These are phyloP conservation scores for Vulpes vulpes DNA, from an alignment of 2,113 vertebrate genomes.

Conservation along the genomic window DNA sequence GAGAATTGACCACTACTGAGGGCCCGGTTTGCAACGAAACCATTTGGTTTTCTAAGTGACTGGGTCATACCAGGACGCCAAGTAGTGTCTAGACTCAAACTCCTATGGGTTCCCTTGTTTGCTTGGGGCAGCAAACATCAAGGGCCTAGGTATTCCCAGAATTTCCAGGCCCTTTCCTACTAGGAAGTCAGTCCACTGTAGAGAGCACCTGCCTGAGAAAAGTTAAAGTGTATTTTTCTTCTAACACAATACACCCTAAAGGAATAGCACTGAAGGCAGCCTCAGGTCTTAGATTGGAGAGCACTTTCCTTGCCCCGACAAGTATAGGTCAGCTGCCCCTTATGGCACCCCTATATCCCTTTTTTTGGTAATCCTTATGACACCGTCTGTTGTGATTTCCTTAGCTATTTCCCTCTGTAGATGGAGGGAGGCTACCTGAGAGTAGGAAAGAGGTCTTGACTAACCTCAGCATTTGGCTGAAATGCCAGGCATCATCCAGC, in stretches of 20 bases:
- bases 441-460: not conserved
- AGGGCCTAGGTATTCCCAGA: not conserved
- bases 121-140: not conserved
- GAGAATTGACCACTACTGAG: not conserved
- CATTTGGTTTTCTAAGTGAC: not conserved
- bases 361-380: not conserved
- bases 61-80: not conserved
- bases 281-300: not conserved
- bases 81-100: not conserved
- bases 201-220: not conserved
- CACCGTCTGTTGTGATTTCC: not conserved
- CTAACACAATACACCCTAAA: too few species aligned
- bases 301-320: not conserved
- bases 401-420: not conserved
- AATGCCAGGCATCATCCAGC: not conserved
- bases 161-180: not conserved
- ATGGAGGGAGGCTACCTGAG: not conserved
- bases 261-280: too few species aligned
- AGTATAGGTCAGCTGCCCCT: not conserved
- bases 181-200: not conserved
- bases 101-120: not conserved
- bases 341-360: not conserved
- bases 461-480: not conserved
- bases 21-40: not conserved
- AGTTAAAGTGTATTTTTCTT: too few species aligned